A percentile compares a stretch with the other conserved stretches of the same genome.
These are phyloP conservation scores for Drosophila putrida DNA, from an alignment of 2,888 invertebrate species.

Conservation along the genomic window DNA sequence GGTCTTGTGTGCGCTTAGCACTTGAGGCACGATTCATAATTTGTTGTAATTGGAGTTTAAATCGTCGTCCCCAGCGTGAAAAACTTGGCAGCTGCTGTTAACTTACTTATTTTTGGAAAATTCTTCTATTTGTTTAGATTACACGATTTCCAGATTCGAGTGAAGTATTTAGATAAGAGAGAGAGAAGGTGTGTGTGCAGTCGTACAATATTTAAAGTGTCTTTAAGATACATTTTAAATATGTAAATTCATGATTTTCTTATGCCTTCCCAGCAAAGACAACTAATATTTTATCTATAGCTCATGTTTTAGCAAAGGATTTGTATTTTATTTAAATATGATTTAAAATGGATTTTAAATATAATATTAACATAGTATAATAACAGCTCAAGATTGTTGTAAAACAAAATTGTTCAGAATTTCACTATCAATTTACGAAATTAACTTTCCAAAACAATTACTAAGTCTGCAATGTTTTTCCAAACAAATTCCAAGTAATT, in stretches of 20 bases:
- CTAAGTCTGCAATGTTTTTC: background rate
- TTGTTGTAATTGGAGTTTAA: conserved; percentile 76
- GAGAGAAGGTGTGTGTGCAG: conserved; percentile 1
- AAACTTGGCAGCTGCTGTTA: conserved; percentile 45
- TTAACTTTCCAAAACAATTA: background rate
- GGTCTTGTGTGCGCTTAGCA: conserved; percentile 36
- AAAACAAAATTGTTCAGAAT: too few relatives aligned
- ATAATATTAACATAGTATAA: too few relatives aligned
- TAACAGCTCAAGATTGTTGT: too few relatives aligned
- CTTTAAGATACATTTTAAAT: background rate
- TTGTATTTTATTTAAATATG: too few relatives aligned
- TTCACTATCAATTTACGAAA: too few relatives aligned
- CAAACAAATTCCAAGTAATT: background rate
- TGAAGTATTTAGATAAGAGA: background rate
- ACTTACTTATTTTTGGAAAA: conserved; percentile 45
- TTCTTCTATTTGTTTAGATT: conserved; percentile 39
- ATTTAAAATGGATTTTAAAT: too few relatives aligned
- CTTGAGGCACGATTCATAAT: conserved; percentile 70
- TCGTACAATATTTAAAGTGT: background rate
- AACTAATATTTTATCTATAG: too few relatives aligned
- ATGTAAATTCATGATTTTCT: background rate
- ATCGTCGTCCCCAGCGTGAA: conserved; percentile 29
- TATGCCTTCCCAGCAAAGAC: too few relatives aligned
- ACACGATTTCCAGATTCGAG: conserved; percentile 35
- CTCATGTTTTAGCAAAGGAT: too few relatives aligned